Evolutionary conservation across 2,797 vertebrate species (phyloP), one percentile per base, ranked within the genome.

Genomic region (Hydrolagus colliei): DNA sequence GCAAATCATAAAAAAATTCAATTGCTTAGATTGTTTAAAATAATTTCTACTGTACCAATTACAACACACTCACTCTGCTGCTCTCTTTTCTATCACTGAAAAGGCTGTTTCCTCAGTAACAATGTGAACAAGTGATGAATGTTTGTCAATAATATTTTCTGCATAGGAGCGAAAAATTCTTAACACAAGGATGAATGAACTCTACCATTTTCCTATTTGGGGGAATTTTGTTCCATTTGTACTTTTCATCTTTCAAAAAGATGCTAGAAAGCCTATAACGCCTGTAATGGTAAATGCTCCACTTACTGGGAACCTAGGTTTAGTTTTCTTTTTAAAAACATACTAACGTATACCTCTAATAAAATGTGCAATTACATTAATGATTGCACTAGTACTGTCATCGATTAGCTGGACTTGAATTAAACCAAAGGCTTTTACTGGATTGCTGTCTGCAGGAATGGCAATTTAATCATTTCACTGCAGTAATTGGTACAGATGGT

Each of bases 331-430:
- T 27, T 13, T 5, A 35, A 65, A 82, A 20, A 41, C 20, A 14
- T 35, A 63, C 22, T 18, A 68, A 8, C 27, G 4, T 82, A 13
- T 7, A 8, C 27, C 22, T 67, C 27, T 82, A 18, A 35, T 8
- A 82, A 82, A 82, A 82, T 67, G 63, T 41, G 16, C 61, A 65
- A 32, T 14, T 16, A 65, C 63, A 82, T 82, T 82, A 68, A 22
- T 20, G 9, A 68, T 82, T 68, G 22, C n/a, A 35, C 63, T 9
- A 11, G 63, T 13, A 41, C 27, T 35, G 16, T 82, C 63, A 27
- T 62, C 27, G n/a, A 63, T 79, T 79, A 63, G 12, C 27, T 18
- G 52, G 35, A 76, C 59, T 79, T 61, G 77, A 79, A 18, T 77
- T 77, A 63, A 63, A 22, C n/a, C 61, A 65, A 79, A 16, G 16